Base-by-base conservation (phyloP, 1,140 invertebrate species). In the Drosophila arawakana region DNA sequence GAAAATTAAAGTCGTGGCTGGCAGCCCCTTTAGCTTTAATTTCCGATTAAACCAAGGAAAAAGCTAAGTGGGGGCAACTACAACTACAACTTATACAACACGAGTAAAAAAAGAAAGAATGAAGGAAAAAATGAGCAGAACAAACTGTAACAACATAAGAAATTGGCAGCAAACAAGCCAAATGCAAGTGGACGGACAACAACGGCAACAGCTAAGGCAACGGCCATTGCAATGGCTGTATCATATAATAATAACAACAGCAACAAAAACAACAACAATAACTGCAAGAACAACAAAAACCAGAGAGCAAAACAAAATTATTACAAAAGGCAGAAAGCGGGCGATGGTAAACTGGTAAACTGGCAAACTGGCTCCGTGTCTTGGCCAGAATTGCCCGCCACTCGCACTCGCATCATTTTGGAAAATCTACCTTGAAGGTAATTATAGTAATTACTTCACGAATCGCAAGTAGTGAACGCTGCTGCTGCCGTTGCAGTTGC, bases 401-500 rank as follows among this genome's bases (percentile, higher is more conserved):
- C 78, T 70, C 75, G 69, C 78, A 69, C 78, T 75, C 80, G 76
- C 90, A 91, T 91, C 90, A 83, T 91, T 91, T 91, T 91, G 90
- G 90, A 91, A 91, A 91, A 91, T 91, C 90, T 91, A 91, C 90
- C 90, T 91, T 84, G 82, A 91, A 91, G 90, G 90, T 91, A 91
- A 91, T 91, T 91, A 91, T 91, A 91, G 90, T 91, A 91, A 91
- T 91, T 91, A 91, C 85, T 91, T 91, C 90, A 91, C 90, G 90
- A 91, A 91, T 91, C 85, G 90, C 90, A 91, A 86, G 81, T 89
- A 89, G 84, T 89, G 74, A 88, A 55, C 83, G 82, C 78, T 76
- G 82, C 79, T 75, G 63, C 73, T 73, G 57, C 69, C 50, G 44
- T 11, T 55, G 34, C 46, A 37, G 52, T 10, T 37, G 70, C 25